phyloP scores from a whole-genome alignment of 2,888 invertebrate species.

The Listrodromus nycthemerus region DNA sequence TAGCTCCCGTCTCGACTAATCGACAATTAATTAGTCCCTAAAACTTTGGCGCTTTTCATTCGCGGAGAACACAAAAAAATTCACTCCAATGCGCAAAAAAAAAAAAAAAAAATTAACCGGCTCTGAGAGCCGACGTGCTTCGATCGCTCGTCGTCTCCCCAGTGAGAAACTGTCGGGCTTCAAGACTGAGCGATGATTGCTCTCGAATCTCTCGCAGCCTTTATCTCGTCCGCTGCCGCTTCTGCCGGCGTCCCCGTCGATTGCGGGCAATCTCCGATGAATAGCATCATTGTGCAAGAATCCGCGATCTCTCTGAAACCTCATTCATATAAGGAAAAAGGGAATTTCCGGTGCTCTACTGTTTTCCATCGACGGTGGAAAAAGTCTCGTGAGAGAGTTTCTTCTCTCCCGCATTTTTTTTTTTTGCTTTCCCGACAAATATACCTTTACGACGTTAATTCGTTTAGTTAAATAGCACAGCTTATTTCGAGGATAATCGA shows the following conservation, averaged over 20 bases:
- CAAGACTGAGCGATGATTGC: conserved; percentile 4
- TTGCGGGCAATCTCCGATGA: conserved; percentile 4
- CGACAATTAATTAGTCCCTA: neutral
- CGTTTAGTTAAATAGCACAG: neutral
- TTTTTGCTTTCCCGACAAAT: neutral
- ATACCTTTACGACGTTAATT: conserved; percentile 6
- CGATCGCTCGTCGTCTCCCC: conserved; percentile 5
- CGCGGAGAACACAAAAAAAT: neutral
- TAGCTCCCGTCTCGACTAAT: conserved; percentile 4
- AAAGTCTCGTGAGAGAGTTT: neutral
- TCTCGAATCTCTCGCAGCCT: conserved; percentile 10
- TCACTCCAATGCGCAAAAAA: neutral
- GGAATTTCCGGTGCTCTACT: conserved; percentile 1
- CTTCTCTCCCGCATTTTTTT: neutral
- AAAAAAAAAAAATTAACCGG: neutral
- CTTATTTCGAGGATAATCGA: neutral
- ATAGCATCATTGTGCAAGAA: conserved; percentile 20
- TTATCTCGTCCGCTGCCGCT: neutral
- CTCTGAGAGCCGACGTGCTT: neutral
- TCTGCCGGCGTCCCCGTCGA: neutral
- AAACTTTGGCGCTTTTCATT: neutral
- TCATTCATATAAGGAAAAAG: conserved; percentile 15
- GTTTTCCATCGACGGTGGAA: neutral
- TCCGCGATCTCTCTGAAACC: conserved; percentile 13
- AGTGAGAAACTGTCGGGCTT: neutral